These are phyloP conservation scores for Drosophila ficusphila DNA, from an alignment of 1,140 invertebrate species.

Conservation along the genomic window DNA sequence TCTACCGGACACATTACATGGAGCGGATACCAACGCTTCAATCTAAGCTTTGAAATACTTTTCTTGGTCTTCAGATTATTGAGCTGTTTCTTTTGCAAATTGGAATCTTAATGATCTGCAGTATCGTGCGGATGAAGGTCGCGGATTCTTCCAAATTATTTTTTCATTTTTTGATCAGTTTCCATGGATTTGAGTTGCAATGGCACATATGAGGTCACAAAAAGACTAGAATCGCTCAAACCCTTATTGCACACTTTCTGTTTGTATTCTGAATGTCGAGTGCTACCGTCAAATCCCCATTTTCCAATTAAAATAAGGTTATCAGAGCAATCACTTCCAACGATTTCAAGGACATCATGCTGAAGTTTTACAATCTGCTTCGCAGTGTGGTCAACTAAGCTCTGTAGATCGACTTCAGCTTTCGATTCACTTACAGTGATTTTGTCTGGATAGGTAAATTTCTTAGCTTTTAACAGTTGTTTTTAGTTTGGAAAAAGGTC, in stretches of 20 bases:
- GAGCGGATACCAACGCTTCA: no score
- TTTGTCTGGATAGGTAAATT: conserved; percentile 9
- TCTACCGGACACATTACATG: background rate
- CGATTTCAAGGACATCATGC: background rate
- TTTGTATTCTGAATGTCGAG: conserved; percentile 17
- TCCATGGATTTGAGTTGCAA: background rate
- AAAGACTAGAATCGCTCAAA: background rate
- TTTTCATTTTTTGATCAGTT: background rate
- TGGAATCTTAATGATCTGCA: conserved; percentile 3
- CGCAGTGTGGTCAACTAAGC: conserved; percentile 1
- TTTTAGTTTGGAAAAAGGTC: conserved; percentile 14
- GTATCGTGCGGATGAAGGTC: no score
- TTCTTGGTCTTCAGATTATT: no score
- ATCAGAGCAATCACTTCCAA: conserved; percentile 7
- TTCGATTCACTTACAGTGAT: conserved; percentile 13
- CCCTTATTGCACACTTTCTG: background rate
- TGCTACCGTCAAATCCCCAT: no score
- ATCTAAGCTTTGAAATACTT: no score
- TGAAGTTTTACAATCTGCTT: conserved; percentile 7
- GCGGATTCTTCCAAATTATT: conserved; percentile 11
- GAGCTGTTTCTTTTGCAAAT: no score
- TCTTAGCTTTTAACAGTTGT: conserved; percentile 5
- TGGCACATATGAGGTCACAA: no score
- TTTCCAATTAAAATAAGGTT: conserved; percentile 18
- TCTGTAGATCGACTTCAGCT: no score